Conservation (phyloP, 30 jellyfish, hydroid and myxozoan species). For the Cassiopea xamachana region DNA sequence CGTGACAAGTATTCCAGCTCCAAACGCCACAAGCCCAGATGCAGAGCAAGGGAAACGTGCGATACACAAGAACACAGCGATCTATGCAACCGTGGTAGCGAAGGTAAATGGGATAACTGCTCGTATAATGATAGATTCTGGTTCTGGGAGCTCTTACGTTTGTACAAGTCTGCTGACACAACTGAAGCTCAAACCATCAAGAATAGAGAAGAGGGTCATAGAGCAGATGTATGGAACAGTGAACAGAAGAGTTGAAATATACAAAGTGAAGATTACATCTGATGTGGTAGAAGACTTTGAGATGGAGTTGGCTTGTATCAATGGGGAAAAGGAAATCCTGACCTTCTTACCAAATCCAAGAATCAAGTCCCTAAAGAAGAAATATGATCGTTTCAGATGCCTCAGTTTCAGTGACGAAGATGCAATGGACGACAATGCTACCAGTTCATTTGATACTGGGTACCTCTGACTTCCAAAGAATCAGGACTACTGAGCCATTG, state of each 20-base stretch:
- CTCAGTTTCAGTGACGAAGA: constrained; percentile 43
- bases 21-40: not conserved
- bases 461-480: constrained; percentile 62
- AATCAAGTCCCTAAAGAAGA: constrained; percentile 27
- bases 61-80: not conserved
- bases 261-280: constrained; percentile 24
- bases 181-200: constrained; percentile 43
- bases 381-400: constrained; percentile 21
- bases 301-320: constrained; percentile 15
- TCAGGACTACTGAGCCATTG: constrained; percentile 62
- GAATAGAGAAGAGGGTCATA: constrained; percentile 18
- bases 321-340: too few relatives aligned
- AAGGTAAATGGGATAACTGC: constrained; percentile 42
- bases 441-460: constrained; percentile 65
- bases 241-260: constrained; percentile 28
- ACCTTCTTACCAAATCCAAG: constrained; percentile 24
- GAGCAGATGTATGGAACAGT: constrained; percentile 77
- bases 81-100: constrained; percentile 49
- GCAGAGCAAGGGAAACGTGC: constrained; percentile 34
- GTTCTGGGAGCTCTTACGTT: constrained; percentile 52
- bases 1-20: not conserved
- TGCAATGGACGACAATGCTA: constrained; percentile 56
- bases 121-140: constrained; percentile 49
- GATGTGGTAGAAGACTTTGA: constrained; percentile 22
- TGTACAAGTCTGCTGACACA: constrained; percentile 50